phyloP scores from a whole-genome alignment of 2,888 invertebrate species.

The Harpalus rufipes region DNA sequence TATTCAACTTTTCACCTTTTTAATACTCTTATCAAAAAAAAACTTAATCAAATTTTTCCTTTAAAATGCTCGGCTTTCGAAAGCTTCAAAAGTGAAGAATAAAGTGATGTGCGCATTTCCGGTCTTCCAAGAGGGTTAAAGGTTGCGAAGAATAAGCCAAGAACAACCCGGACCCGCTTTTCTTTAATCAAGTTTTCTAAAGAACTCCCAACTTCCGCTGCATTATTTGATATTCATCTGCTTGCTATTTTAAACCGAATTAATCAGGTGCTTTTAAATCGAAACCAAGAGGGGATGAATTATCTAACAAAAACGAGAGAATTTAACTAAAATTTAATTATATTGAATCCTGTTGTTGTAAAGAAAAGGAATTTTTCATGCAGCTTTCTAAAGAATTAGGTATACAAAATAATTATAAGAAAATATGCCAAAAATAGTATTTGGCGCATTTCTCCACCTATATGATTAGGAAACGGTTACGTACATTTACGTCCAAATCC shows the following conservation, averaged over 20 bases:
- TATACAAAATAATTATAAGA: no score
- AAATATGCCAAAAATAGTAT: no score
- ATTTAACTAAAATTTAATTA: no score
- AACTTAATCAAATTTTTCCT: neutral
- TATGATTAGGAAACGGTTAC: no score
- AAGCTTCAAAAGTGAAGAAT: neutral
- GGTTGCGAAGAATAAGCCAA: neutral
- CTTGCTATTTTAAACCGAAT: conserved; percentile 20
- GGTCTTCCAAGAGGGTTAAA: neutral
- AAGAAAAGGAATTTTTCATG: no score
- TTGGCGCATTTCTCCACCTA: no score
- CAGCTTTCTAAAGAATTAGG: no score
- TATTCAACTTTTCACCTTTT: no score
- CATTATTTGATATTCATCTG: conserved; percentile 35
- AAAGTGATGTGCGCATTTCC: conserved; percentile 4
- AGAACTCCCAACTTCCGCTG: neutral
- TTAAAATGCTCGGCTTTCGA: neutral
- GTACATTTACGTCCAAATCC: no score
- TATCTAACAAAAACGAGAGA: no score
- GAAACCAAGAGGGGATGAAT: neutral
- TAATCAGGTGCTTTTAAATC: conserved; percentile 20
- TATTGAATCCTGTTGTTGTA: no score
- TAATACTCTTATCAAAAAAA: no score
- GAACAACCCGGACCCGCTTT: neutral
- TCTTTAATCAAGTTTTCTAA: conserved; percentile 30